phyloP scores from a whole-genome alignment of 2,888 invertebrate genomes.

The Noctua janthina region DNA sequence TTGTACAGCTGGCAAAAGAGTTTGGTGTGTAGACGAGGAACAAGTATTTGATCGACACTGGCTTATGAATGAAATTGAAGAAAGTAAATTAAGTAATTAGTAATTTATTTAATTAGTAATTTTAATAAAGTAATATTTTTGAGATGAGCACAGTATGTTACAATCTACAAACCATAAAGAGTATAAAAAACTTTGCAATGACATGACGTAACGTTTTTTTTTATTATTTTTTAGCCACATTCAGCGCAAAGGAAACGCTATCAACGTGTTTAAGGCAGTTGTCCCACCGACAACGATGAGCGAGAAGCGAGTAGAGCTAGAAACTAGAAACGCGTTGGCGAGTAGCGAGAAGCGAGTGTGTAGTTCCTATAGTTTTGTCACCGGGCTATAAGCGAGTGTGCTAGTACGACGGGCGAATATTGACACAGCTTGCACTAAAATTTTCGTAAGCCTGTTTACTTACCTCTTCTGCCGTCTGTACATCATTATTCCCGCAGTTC shows the following conservation, averaged over 20 bases:
- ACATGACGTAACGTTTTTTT: not conserved
- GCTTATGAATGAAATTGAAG: not conserved
- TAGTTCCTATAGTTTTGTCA: too few relatives aligned
- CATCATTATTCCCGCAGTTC: slow-evolving; percentile 40
- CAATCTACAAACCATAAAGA: not conserved
- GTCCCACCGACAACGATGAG: too few relatives aligned
- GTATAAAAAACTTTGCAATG: not conserved
- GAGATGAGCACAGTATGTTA: not conserved
- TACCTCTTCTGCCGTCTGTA: slow-evolving; percentile 26
- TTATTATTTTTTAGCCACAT: not conserved
- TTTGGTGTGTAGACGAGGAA: not conserved
- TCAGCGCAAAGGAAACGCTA: not conserved
- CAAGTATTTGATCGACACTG: not conserved
- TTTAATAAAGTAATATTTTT: not conserved
- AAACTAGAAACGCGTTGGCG: too few relatives aligned
- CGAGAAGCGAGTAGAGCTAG: too few relatives aligned
- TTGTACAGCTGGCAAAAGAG: slow-evolving; percentile 18
- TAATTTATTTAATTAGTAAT: too few relatives aligned
- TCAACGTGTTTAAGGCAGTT: too few relatives aligned
- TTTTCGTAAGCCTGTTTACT: not conserved
- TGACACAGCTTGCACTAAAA: not conserved
- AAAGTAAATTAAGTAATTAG: not conserved
- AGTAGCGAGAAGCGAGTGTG: too few relatives aligned
- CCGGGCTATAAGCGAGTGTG: too few relatives aligned
- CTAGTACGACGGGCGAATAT: not conserved